Evolutionary conservation across 2,113 vertebrate genomes (phyloP).

Genomic region (Crotophaga sulcirostris): DNA sequence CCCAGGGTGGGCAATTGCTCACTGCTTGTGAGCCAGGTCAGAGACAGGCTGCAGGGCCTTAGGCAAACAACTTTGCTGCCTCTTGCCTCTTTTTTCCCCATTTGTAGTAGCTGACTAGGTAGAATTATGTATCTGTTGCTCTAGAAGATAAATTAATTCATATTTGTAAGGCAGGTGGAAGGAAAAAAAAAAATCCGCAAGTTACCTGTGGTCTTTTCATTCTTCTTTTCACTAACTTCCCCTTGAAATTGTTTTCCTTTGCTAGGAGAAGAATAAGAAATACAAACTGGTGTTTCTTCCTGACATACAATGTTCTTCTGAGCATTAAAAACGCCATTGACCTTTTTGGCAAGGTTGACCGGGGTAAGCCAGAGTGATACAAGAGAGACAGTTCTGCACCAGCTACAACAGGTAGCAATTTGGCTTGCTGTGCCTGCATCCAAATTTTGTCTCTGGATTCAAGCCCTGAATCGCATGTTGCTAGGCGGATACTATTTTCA

Average conservation of each 20-base stretch:
- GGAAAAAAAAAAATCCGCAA: not conserved
- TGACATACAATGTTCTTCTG: not conserved
- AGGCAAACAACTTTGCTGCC: conserved; percentile 38
- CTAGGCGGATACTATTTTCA: conserved; percentile 49
- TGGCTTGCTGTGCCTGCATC: conserved; percentile 7
- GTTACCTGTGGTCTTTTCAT: not conserved
- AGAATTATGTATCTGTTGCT: conserved; percentile 39
- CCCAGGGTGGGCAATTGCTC: not conserved
- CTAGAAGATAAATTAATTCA: conserved; percentile 39
- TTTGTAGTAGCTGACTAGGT: not conserved
- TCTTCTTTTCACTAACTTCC: not conserved
- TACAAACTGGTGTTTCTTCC: not conserved
- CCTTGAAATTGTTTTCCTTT: not conserved
- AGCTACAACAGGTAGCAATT: conserved; percentile 20
- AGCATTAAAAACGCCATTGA: not conserved
- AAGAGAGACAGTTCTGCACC: not conserved
- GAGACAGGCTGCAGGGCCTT: not conserved
- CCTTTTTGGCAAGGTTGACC: not conserved
- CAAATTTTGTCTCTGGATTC: not conserved
- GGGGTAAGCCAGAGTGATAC: not conserved
- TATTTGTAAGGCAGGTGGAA: conserved; percentile 14
- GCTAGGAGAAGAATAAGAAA: not conserved
- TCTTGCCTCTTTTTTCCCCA: conserved; percentile 12
- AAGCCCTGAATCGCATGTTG: not conserved
- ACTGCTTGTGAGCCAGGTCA: not conserved